Evolutionary conservation across 2,113 vertebrate species (phyloP).

Genomic region (Tragulus kanchil): DNA sequence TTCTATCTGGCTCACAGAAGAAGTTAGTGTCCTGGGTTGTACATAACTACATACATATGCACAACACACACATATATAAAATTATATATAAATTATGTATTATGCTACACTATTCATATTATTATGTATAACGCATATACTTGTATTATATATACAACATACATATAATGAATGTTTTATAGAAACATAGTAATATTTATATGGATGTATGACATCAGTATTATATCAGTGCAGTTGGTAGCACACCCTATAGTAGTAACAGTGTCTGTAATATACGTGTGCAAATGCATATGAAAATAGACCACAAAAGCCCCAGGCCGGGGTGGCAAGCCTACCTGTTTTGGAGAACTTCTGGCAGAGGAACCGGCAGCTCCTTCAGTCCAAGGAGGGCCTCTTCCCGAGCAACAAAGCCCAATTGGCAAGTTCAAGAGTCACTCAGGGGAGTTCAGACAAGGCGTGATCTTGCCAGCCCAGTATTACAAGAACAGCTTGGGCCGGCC

Average conservation of each 20-base stretch:
- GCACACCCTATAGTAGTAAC: background rate
- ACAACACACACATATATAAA: background rate
- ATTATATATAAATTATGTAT: background rate
- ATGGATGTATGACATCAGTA: background rate
- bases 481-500: conserved; percentile 90
- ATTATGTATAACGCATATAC: background rate
- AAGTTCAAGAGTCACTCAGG: conserved; percentile 94
- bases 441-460: conserved; percentile 95
- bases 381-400: conserved; percentile 92
- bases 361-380: conserved; percentile 94
- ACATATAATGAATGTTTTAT: background rate
- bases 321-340: conserved; percentile 88
- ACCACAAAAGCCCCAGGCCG: conserved; percentile 73
- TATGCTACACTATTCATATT: background rate
- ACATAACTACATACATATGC: background rate
- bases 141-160: background rate
- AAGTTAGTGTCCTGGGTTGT: background rate
- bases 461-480: conserved; percentile 94
- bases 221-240: no score
- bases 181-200: no score
- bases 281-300: background rate
- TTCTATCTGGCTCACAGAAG: background rate
- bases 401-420: conserved; percentile 94
- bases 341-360: conserved; percentile 94
- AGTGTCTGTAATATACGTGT: background rate